These are phyloP conservation scores for Enteromius trimaculatus DNA, from an alignment of 2,797 vertebrate species.

Conservation along the genomic window DNA sequence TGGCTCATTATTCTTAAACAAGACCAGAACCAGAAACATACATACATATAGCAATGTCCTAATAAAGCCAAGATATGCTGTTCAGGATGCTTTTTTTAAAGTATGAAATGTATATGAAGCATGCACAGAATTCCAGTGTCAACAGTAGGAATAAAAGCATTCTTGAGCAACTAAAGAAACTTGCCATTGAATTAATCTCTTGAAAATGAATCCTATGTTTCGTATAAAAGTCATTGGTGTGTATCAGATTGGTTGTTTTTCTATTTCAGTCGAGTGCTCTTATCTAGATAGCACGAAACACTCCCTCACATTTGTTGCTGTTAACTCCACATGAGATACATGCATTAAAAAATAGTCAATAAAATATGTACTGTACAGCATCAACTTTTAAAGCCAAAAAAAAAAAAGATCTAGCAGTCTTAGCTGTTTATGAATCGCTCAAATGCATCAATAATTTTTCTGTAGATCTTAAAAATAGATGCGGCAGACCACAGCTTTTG, in stretches of 20 bases:
- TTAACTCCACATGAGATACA: constrained; percentile 4
- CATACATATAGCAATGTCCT: not conserved
- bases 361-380: not conserved
- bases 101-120: not conserved
- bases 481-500: not conserved
- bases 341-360: constrained; percentile 32
- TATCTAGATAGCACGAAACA: not conserved
- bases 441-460: not conserved
- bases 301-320: not conserved
- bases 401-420: not conserved
- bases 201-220: constrained; percentile 1
- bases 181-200: not conserved
- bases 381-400: not conserved
- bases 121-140: not conserved
- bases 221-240: not conserved
- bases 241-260: not conserved
- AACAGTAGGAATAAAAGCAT: not conserved
- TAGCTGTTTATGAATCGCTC: not conserved
- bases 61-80: not conserved
- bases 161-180: not conserved
- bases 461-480: constrained; percentile 8
- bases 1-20: not conserved
- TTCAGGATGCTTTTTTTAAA: not conserved
- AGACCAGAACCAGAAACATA: not conserved
- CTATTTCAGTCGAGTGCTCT: not conserved